Conservation (phyloP, 2,797 vertebrate genomes). For the Cichlasoma orientale region DNA sequence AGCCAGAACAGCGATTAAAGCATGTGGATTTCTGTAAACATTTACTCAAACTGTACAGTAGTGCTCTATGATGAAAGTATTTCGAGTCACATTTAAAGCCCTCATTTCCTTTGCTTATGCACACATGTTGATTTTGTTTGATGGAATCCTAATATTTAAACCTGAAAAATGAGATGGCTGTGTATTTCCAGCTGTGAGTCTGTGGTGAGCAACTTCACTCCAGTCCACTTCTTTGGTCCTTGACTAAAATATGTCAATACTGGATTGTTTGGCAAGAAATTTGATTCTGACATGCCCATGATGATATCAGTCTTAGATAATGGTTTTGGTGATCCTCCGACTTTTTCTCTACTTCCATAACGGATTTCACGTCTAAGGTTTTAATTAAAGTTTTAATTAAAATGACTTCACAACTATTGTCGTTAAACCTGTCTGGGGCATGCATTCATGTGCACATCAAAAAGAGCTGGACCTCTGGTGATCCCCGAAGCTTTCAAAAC, state of each 20-base stretch:
- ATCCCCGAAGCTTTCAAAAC: too few species aligned
- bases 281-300: not conserved
- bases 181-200: not conserved
- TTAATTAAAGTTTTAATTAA: conserved; percentile 1
- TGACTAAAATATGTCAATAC: not conserved
- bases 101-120: conserved; percentile 27
- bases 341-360: not conserved
- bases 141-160: conserved; percentile 39
- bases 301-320: not conserved
- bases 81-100: not conserved
- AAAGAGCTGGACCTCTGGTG: not conserved
- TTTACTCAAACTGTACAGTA: conserved; percentile 9
- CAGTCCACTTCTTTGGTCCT: not conserved
- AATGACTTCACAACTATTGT: not conserved
- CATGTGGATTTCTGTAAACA: conserved; percentile 26
- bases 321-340: not conserved
- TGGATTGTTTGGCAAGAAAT: not conserved
- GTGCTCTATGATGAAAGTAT: conserved; percentile 14
- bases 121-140: conserved; percentile 6
- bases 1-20: conserved; percentile 8
- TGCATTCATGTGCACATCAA: not conserved
- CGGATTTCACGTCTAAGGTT: not conserved
- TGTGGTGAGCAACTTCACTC: not conserved
- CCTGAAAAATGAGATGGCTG: not conserved
- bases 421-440: not conserved